These are phyloP conservation scores for Chanos chanos DNA, from an alignment of 2,797 vertebrate genomes.

Conservation along the genomic window DNA sequence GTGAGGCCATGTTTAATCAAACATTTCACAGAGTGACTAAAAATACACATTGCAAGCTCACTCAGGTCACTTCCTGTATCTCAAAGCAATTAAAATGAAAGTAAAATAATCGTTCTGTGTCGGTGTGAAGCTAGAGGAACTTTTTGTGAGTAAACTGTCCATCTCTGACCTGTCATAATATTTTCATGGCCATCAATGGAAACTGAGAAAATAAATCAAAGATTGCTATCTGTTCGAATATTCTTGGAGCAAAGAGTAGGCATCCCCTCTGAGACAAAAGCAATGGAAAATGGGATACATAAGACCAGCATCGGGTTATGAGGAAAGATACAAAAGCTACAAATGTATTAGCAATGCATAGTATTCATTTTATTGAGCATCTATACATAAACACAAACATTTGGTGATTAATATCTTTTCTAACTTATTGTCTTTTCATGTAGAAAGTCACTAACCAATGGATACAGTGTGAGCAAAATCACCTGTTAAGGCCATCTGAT, in stretches of 20 bases:
- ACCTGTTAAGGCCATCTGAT: too few relatives aligned
- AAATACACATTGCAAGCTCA: slow-evolving; percentile 24
- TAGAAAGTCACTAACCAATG: too few relatives aligned
- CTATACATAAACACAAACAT: too few relatives aligned
- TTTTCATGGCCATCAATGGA: background rate
- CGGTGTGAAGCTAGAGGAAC: background rate
- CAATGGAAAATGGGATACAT: too few relatives aligned
- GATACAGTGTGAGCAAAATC: too few relatives aligned
- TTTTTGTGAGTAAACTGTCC: background rate
- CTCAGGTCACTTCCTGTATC: slow-evolving; percentile 39
- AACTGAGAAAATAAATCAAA: background rate
- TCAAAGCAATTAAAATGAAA: background rate
- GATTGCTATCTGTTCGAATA: background rate
- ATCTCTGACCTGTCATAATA: background rate
- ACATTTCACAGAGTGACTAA: slow-evolving; percentile 26
- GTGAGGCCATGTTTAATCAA: slow-evolving; percentile 3
- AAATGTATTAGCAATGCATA: too few relatives aligned
- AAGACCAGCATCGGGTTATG: too few relatives aligned
- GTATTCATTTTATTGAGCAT: too few relatives aligned
- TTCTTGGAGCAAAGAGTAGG: background rate
- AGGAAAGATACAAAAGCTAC: too few relatives aligned
- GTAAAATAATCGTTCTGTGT: background rate
- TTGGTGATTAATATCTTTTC: too few relatives aligned
- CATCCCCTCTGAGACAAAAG: background rate
- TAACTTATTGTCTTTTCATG: too few relatives aligned